Conservation (phyloP, 2,113 vertebrate genomes). For the Glaucidium brasilianum region DNA sequence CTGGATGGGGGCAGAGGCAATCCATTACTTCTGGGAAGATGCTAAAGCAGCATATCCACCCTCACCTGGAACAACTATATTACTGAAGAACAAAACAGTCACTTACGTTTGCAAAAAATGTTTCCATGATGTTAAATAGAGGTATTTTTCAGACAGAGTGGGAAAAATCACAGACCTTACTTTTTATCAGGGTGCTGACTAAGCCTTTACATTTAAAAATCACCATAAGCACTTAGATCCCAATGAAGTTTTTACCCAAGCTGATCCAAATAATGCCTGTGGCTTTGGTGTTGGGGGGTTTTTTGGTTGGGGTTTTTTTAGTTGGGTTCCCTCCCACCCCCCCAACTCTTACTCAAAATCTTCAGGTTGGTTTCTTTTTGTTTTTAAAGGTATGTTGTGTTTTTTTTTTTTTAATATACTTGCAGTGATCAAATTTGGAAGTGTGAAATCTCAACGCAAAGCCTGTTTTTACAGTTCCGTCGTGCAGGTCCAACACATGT, state of each 20-base stretch:
- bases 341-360: neutral
- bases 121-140: neutral
- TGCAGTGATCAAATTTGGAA: neutral
- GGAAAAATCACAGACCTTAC: neutral
- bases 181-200: neutral
- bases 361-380: neutral
- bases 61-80: neutral
- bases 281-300: neutral
- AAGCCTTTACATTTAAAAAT: neutral
- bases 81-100: neutral
- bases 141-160: neutral
- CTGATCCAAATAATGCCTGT: neutral
- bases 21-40: neutral
- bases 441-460: neutral
- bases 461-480: neutral
- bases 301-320: neutral
- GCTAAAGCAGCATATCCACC: neutral
- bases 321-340: neutral
- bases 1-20: neutral
- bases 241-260: neutral
- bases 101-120: neutral
- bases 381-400: neutral
- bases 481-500: fast-evolving
- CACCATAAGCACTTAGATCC: neutral
- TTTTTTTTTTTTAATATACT: neutral